These are phyloP conservation scores for Anorthoa munda DNA, from an alignment of 2,888 invertebrate species.

Conservation along the genomic window DNA sequence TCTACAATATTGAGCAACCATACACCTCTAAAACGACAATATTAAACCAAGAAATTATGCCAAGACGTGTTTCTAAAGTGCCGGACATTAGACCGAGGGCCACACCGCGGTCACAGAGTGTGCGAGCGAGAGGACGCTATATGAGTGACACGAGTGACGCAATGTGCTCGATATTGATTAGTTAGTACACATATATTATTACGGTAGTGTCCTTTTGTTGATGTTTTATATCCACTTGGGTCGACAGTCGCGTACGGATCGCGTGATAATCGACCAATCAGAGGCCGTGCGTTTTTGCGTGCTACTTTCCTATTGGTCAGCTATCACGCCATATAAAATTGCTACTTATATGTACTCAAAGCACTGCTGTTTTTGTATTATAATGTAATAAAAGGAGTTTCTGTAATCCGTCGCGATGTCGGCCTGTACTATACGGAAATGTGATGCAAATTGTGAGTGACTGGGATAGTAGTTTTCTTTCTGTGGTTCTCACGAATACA, in stretches of 20 bases:
- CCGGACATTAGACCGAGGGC: constrained; percentile 61
- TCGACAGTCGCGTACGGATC: constrained; percentile 62
- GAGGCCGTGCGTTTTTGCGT: constrained; percentile 39
- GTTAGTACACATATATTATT: constrained; percentile 74
- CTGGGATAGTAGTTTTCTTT: constrained; percentile 56
- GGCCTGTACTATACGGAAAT: constrained; percentile 59
- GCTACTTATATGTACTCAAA: constrained; percentile 66
- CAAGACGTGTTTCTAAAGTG: constrained; percentile 64
- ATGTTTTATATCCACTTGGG: constrained; percentile 73
- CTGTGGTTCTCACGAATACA: constrained; percentile 42
- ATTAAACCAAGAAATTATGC: constrained; percentile 45
- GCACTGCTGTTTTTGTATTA: constrained; percentile 69
- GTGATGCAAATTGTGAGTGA: constrained; percentile 63
- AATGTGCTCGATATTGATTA: constrained; percentile 76
- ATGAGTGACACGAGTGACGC: constrained; percentile 70
- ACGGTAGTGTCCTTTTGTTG: constrained; percentile 76
- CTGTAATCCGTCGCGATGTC: constrained; percentile 58
- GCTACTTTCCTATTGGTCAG: constrained; percentile 56
- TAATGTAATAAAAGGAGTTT: constrained; percentile 57
- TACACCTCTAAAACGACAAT: constrained; percentile 12
- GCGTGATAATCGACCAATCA: constrained; percentile 54
- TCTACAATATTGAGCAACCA: constrained; percentile 52
- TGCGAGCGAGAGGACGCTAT: constrained; percentile 78
- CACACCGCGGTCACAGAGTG: constrained; percentile 57
- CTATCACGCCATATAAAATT: constrained; percentile 56